Evolutionary conservation across 1,140 invertebrate species (phyloP), one percentile per base, ranked within the genome.

Genomic region (Achroia grisella): DNA sequence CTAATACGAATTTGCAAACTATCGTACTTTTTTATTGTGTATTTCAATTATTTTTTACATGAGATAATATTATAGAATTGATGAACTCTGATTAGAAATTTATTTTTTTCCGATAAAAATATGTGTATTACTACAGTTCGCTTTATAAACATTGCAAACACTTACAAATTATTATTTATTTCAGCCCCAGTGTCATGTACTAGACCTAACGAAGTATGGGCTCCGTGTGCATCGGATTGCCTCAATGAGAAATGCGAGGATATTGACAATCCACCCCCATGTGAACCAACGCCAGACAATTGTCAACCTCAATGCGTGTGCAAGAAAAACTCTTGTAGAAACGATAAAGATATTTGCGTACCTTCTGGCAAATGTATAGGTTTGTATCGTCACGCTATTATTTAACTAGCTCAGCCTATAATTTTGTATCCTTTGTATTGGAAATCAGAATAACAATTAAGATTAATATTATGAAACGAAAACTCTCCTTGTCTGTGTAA

Each of bases 291-390:
- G 31, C 23, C 31, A 8, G 8, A 12, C 0, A 29, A 52, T 11
- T 63, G 61, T 44, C 33, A 44, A 17, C 61, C 61, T 2, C 35
- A 39, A 28, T 64, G 61, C 17, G 41, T 64, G 11, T 64, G 61
- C 14, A 28, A 27, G 6, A 31, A 52, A 4, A 48, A 44, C 1
- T 40, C 39, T 12, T 64, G 29, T 28, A 56, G 61, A 39, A 46
- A 60, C 31, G 11, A 29, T 0, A 35, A 33, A 30, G 51, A 39
- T 1, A 33, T 50, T 31, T 65, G 62, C 15, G 37, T 61, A 10
- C 40, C 37, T 13, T 37, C 39, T 3, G 32, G 35, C n/a, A 32
- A 57, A 31, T 47, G 52, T 29, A 13, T 4, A 32, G 31, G 10
- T n/a, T n/a, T n/a, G n/a, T 23, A 23, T 23, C 17, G 17, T 23